These are phyloP conservation scores for Manis crassicaudata DNA, from an alignment of 2,797 vertebrate genomes.

Conservation along the genomic window DNA sequence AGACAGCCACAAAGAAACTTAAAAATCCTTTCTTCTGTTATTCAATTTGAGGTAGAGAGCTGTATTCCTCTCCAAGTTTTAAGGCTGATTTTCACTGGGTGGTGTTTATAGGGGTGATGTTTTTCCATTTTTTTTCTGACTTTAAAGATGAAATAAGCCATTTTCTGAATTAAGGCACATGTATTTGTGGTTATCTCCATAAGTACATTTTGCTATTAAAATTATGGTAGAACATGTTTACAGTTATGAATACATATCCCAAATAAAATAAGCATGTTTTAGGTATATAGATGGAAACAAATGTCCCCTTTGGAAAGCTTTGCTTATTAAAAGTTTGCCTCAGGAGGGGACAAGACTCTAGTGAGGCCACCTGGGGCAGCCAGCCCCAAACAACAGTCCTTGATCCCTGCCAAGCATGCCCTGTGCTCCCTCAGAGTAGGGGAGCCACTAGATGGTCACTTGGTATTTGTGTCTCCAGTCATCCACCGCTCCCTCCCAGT, in stretches of 20 bases:
- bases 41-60: not conserved
- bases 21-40: not conserved
- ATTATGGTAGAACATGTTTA: not conserved
- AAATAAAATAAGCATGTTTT: not conserved
- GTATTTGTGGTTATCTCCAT: not conserved
- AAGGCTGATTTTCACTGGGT: not conserved
- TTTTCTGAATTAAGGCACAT: not conserved
- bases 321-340: not conserved
- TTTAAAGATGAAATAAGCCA: not conserved
- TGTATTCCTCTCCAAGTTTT: not conserved
- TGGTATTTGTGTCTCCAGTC: not conserved
- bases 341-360: not conserved
- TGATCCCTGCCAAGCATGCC: not conserved
- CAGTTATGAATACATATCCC: not conserved
- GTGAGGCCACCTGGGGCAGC: not conserved
- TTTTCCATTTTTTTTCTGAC: not conserved
- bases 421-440: not conserved
- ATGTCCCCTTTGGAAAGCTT: not conserved
- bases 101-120: accelerated
- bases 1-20: not conserved
- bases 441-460: not conserved
- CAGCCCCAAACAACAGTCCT: not conserved
- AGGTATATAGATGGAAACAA: not conserved
- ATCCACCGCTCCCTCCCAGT: not conserved
- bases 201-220: not conserved